These are phyloP conservation scores for Pangasius macronema DNA, from an alignment of 2,797 vertebrate species.

Conservation along the genomic window DNA sequence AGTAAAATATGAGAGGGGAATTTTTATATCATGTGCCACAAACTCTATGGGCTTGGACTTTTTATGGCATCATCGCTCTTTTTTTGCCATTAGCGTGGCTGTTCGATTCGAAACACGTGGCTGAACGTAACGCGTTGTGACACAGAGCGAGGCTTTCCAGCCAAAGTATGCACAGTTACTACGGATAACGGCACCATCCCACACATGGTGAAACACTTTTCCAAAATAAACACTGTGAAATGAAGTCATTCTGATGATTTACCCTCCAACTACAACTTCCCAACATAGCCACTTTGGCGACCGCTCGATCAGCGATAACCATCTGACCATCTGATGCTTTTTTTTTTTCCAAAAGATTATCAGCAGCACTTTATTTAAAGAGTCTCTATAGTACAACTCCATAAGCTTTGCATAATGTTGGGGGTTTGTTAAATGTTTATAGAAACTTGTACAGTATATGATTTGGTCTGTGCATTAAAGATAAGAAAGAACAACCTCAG, in stretches of 20 bases:
- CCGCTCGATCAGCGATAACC: background rate
- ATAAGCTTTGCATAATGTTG: background rate
- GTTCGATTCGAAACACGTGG: constrained; percentile 41
- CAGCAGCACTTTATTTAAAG: background rate
- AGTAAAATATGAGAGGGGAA: constrained; percentile 66
- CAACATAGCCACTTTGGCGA: background rate
- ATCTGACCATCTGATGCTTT: background rate
- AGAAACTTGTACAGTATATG: too few species aligned
- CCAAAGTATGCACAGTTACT: constrained; percentile 25
- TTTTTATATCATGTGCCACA: constrained; percentile 56
- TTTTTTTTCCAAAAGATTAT: background rate
- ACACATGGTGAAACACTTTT: constrained; percentile 31
- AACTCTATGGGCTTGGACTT: constrained; percentile 44
- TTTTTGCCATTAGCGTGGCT: constrained; percentile 48
- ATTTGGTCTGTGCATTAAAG: background rate
- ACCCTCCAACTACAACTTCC: constrained; percentile 13
- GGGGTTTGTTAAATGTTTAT: background rate
- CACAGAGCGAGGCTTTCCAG: constrained; percentile 44
- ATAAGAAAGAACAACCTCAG: background rate
- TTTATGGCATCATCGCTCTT: constrained; percentile 55
- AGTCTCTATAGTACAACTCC: background rate
- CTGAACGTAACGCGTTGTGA: constrained; percentile 51
- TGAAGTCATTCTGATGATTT: constrained; percentile 15
- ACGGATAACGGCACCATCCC: constrained; percentile 19
- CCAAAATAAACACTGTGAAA: constrained; percentile 39